Evolutionary conservation across 2,797 vertebrate species (phyloP), one percentile per base, ranked within the genome.

Genomic region (Sebastes jordani): DNA sequence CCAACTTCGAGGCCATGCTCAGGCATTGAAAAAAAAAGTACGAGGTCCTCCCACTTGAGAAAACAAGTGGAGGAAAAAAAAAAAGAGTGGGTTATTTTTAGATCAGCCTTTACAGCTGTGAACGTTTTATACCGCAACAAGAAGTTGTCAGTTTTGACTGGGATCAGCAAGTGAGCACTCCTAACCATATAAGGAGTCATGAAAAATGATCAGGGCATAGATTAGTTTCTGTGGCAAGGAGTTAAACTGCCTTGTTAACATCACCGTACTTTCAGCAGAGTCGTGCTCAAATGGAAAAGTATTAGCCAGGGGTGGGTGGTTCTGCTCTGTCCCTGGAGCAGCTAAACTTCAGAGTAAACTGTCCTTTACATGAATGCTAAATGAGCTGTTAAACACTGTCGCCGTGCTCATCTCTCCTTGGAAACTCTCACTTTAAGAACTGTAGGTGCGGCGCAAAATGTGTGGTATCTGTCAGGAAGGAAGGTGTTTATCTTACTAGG

Each of bases 351-450:
- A 56, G 38, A 77, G 56, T 71, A 69, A 86, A 84, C 79, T 42
- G 66, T 84, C 74, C 82, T 87, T 85, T 79, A 69, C 64, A 63
- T 52, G 42, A 86, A 85, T 87, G 83, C 78, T 83, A 83, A 93
- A 95, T 89, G 84, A 91, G 89, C 90, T 86, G 87, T 89, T 87
- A 74, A 84, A 90, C 83, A 75, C 80, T 71, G 86, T 89, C 88
- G 59, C 67, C 7, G 61, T 30, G 32, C 79, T 86, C 86, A 86
- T 92, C 83, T 81, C 80, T 73, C 75, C 71, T 46, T 56, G 70
- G 74, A 38, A 63, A 56, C 61, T 74, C 71, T 80, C 80, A 59
- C 77, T 81, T 79, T 34, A 62, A 52, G 34, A 76, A 78, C 30
- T 60, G 61, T 29, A 62, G 79, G 62, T 67, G 58, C 13, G 3